Percentiles rank a stretch among this genome's conserved stretches.
These are phyloP conservation scores for Protophormia terraenovae DNA, from an alignment of 2,888 invertebrate genomes.

Conservation along the genomic window DNA sequence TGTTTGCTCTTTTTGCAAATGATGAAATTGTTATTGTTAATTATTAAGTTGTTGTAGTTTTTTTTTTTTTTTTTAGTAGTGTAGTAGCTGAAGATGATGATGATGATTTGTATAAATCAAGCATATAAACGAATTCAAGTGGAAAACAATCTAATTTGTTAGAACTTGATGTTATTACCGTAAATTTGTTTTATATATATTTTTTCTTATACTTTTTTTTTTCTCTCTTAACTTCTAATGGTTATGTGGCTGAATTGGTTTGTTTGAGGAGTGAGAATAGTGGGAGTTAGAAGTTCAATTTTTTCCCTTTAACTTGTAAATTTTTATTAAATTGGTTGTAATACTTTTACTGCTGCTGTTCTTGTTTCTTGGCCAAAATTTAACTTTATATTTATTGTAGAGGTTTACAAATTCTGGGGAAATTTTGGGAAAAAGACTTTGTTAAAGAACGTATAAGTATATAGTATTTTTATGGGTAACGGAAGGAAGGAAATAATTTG, in stretches of 20 bases:
- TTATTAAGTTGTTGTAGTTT: constrained; percentile 45
- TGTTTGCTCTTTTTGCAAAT: constrained; percentile 18
- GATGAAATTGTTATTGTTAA: constrained; percentile 46
- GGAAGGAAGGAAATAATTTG: constrained; percentile 29
- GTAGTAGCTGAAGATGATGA: constrained; percentile 1
- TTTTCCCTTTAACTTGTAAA: constrained; percentile 9
- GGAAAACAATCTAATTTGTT: constrained; percentile 81
- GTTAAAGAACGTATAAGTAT: not conserved
- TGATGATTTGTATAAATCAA: constrained; percentile 67
- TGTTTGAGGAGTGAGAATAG: not conserved
- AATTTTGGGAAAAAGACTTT: not conserved
- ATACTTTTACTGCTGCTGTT: constrained; percentile 15
- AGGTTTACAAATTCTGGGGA: constrained; percentile 6
- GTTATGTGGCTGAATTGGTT: not conserved
- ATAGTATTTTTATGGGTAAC: constrained; percentile 13
- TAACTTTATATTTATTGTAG: constrained; percentile 48
- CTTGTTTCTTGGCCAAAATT: not conserved
- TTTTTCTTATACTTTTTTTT: constrained; percentile 31
- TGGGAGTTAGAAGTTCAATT: not conserved
- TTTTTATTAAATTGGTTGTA: constrained; percentile 58
- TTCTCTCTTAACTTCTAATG: not conserved
- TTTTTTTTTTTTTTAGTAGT: constrained; percentile 29
- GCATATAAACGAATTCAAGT: constrained; percentile 78
- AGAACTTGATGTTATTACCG: constrained; percentile 69
- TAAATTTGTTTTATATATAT: constrained; percentile 61